Evolutionary conservation across 2,797 vertebrate genomes (phyloP), one percentile per base, ranked within the genome.

Genomic region (Rallus crepitans): DNA sequence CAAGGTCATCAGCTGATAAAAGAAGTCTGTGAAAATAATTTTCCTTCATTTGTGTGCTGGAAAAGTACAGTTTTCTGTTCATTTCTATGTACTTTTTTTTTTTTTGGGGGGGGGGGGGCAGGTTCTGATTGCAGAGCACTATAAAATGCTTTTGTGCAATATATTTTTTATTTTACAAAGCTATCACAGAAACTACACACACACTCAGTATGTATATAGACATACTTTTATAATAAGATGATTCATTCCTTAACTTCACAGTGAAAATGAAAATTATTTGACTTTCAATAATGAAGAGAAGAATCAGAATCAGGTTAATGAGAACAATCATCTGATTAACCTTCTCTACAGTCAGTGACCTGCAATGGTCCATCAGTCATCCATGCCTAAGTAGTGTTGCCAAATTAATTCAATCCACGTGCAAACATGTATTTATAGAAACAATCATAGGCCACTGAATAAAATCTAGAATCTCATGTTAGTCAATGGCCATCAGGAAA

Each of bases 281-380:
- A 12, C 27, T 80, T 82, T 95, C 82, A 88, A 3, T 75, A 93
- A 87, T 28, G 64, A 92, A 80, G 39, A 90, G 52, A 13, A 87
- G 14, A 93, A 94, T 77, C 82, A 87, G 31, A 73, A 87, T 71
- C 79, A 68, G 52, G 48, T 87, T 84, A 95, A 91, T 89, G 35
- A 94, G 66, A 91, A 89, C n/a, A 82, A 91, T 90, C 93, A 57
- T 85, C 87, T 85, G 59, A 91, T 94, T 93, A 92, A 92, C 27
- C 56, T 90, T 77, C 47, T 82, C 42, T 35, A 63, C 42, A 85
- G 75, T 47, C 76, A 93, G 23, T 84, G 63, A 57, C 69, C 90
- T 88, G 37, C 42, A 88, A 86, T 73, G 77, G 75, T 89, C 71
- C 77, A 85, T 90, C 87, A 85, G 68, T 75, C 78, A 89, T 68